Conservation (phyloP, 2,888 invertebrate species). For the Machimus rusticus region DNA sequence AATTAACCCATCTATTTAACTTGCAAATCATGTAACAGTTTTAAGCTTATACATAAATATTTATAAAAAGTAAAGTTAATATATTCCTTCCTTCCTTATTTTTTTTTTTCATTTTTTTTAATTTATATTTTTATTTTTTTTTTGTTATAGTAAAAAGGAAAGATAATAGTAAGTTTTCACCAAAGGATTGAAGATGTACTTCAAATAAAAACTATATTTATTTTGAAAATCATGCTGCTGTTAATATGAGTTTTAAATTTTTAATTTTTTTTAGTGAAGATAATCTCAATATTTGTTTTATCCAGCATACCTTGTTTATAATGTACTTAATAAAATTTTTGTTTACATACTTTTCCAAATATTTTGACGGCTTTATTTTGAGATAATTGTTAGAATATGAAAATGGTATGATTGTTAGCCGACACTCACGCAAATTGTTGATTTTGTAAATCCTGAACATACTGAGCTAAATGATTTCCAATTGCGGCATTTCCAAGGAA, state of each 20-base stretch:
- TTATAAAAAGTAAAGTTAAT: background rate
- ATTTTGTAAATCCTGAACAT: slow-evolving; percentile 45
- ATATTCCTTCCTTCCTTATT: no score
- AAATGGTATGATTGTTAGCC: background rate
- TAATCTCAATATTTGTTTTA: background rate
- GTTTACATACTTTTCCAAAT: background rate
- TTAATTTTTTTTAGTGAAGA: background rate
- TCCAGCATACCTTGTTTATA: background rate
- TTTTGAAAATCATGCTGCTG: background rate
- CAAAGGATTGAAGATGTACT: background rate
- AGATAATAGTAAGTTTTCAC: background rate
- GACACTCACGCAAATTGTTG: slow-evolving; percentile 47
- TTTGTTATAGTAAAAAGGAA: no score
- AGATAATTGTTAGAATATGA: background rate
- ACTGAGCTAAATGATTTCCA: slow-evolving; percentile 39
- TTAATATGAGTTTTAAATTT: background rate
- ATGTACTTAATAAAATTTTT: background rate
- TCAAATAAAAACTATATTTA: background rate
- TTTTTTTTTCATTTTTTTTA: no score
- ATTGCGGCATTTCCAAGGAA: slow-evolving; percentile 12
- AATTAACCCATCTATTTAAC: background rate
- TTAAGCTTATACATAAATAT: no score
- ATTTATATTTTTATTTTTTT: no score
- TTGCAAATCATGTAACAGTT: background rate
- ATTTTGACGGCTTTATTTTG: background rate